Base-by-base conservation (phyloP, 2,113 vertebrate species). In the Eudorcas thomsonii region DNA sequence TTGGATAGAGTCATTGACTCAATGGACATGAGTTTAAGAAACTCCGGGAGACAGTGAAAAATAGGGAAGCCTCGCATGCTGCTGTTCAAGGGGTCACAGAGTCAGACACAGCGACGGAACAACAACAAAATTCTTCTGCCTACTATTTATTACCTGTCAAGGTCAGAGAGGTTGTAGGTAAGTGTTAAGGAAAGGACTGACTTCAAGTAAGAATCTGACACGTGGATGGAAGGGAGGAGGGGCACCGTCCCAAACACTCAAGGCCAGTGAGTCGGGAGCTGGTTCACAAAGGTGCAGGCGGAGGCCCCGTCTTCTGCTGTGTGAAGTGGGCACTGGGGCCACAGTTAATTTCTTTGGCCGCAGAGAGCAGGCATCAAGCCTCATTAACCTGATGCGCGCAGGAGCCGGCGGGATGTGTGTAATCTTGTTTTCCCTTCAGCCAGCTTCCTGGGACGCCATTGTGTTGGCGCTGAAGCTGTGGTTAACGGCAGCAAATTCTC, bases 351-450 rank as follows among this genome's bases (percentile, higher is more conserved):
- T 98, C 97, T 98, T 98, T 98, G 98, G 97, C 98, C 97, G 93
- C 98, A 86, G 95, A 97, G 96, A 4, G 98, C 98, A 98, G 97
- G 97, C 95, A 97, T 98, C 97, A 98, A 9, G 98, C 98, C 98
- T 99, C 98, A 98, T 99, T 98, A 98, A 96, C 94, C 98, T 95
- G 98, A 98, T 98, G 98, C 98, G 98, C 96, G 97, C 95, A 95
- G 97, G 95, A 98, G 97, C 98, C 74, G 93, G 98, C 93, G 71
- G 92, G 98, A 98, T 98, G 98, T 99, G 98, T 98, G 98, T 99
- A 98, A 99, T 99, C 98, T 98, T 97, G 98, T 98, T 98, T 98
- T 98, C 97, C 98, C 98, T 99, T 98, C 98, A 96, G 93, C 98
- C 85, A 94, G 98, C 98, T 98, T 99, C 98, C 98, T 60, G 64